These are phyloP conservation scores for Calephelis nemesis DNA, from an alignment of 1,140 invertebrate species.

Conservation along the genomic window DNA sequence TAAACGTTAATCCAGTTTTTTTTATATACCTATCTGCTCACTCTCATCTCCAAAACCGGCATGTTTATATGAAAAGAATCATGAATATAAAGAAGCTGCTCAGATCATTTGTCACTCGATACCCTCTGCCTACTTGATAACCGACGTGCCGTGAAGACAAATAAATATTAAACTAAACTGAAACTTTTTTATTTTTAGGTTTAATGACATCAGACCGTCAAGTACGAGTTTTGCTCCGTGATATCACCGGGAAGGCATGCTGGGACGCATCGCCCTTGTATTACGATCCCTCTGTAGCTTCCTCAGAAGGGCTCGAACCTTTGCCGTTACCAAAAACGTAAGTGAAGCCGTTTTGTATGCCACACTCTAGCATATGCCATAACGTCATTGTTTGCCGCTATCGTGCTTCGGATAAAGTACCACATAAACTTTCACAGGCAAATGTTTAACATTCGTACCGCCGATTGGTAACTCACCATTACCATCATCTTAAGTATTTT, in stretches of 20 bases:
- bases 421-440: too few species aligned
- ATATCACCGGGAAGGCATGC: conserved; percentile 97
- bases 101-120: too few species aligned
- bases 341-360: conserved; percentile 13
- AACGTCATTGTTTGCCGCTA: too few species aligned
- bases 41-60: not conserved
- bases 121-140: not conserved
- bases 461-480: too few species aligned
- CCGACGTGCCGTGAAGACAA: not conserved
- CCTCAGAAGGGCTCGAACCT: conserved; percentile 45
- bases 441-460: not conserved
- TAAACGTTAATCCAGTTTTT: too few species aligned
- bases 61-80: too few species aligned
- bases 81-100: too few species aligned
- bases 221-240: conserved; percentile 93
- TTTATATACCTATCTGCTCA: too few species aligned
- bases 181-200: conserved; percentile 49
- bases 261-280: conserved; percentile 97
- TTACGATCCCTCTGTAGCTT: conserved; percentile 80
- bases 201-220: conserved; percentile 82
- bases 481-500: too few species aligned
- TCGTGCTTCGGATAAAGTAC: too few species aligned
- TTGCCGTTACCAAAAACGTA: conserved; percentile 58
- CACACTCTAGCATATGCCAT: not conserved
- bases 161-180: not conserved